A percentile compares a stretch with the other conserved stretches of the same genome.
Evolutionary conservation across 2,797 vertebrate species (phyloP).

Genomic region (Phataginus tricuspis): DNA sequence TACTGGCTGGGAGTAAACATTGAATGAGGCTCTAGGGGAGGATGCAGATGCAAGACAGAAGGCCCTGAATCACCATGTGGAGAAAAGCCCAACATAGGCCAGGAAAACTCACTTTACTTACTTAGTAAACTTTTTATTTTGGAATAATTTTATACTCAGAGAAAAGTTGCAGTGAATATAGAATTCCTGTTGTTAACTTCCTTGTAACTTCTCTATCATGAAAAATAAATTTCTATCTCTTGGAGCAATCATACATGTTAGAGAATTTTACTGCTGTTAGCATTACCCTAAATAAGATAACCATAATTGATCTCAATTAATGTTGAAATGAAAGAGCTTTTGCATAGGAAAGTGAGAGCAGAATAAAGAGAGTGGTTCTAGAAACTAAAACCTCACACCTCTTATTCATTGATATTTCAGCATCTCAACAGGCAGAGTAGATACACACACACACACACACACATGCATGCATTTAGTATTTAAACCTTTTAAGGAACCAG

Average conservation of each 20-base stretch:
- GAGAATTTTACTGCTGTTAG: constrained; percentile 6
- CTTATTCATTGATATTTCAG: background rate
- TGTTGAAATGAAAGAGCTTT: background rate
- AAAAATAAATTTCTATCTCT: background rate
- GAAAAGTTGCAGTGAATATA: background rate
- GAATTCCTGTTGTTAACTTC: background rate
- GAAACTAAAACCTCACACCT: background rate
- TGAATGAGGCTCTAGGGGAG: rapidly evolving
- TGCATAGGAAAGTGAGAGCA: background rate
- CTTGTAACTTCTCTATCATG: background rate
- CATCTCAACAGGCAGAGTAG: background rate
- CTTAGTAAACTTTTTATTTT: background rate
- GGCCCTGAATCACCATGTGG: background rate
- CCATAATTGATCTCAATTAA: background rate
- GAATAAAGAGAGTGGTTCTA: background rate
- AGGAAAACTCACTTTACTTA: background rate
- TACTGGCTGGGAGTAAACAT: background rate
- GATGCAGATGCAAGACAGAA: background rate
- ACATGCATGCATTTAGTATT: background rate
- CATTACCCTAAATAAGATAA: background rate
- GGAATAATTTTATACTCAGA: constrained; percentile 24
- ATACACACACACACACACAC: no score
- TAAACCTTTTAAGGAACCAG: background rate
- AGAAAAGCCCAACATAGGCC: background rate
- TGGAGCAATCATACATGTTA: background rate